These are phyloP conservation scores for Percopsis omiscomaycus DNA, from an alignment of 2,797 vertebrate species.

Conservation along the genomic window DNA sequence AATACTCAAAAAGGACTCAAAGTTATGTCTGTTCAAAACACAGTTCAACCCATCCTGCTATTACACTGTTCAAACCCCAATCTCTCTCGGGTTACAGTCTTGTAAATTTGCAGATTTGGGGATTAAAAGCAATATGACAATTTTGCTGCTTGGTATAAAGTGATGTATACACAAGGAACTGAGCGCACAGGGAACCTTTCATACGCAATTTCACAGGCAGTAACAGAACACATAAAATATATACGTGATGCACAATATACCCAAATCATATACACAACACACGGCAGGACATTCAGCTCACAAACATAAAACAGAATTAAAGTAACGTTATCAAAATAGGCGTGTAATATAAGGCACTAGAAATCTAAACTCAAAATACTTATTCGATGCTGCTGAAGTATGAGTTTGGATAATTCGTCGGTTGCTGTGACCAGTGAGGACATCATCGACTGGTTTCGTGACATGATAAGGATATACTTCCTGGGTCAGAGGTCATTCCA, in stretches of 20 bases:
- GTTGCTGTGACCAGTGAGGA: slow-evolving; percentile 61
- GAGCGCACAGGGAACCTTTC: slow-evolving; percentile 43
- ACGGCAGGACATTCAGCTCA: slow-evolving; percentile 49
- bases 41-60: slow-evolving; percentile 16
- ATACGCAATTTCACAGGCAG: slow-evolving; percentile 49
- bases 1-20: slow-evolving; percentile 24
- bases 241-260: slow-evolving; percentile 51
- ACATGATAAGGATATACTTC: slow-evolving; percentile 45
- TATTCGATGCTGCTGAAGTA: slow-evolving; percentile 73
- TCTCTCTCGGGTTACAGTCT: slow-evolving; percentile 33
- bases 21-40: slow-evolving; percentile 18
- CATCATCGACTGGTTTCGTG: slow-evolving; percentile 57
- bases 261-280: slow-evolving; percentile 44
- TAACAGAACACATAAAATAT: slow-evolving; percentile 46
- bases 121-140: slow-evolving; percentile 33
- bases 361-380: slow-evolving; percentile 91
- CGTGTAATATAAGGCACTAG: slow-evolving; percentile 99
- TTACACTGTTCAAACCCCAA: slow-evolving; percentile 28
- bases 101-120: slow-evolving; percentile 5
- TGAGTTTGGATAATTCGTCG: slow-evolving; percentile 64
- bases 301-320: slow-evolving; percentile 65
- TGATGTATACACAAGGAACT: slow-evolving; percentile 32
- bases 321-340: slow-evolving; percentile 87
- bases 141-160: slow-evolving; percentile 45
- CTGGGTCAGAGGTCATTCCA: slow-evolving; percentile 49